Conservation (phyloP, 1,140 invertebrate genomes). For the Drosophila trapezifrons region DNA sequence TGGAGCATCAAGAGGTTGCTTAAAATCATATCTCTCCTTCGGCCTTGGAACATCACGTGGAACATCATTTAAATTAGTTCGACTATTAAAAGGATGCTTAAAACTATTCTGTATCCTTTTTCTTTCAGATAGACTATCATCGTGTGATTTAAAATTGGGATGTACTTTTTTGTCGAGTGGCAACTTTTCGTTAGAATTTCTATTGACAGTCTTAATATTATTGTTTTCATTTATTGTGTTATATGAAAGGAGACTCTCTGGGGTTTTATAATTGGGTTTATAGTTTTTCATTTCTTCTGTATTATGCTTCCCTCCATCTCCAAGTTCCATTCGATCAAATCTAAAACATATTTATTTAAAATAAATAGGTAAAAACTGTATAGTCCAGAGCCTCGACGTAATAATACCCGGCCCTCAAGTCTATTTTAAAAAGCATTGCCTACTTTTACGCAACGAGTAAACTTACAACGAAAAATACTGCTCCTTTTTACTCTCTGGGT, state of each 20-base stretch:
- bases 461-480: neutral
- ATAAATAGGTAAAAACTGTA: neutral
- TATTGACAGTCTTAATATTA: neutral
- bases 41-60: neutral
- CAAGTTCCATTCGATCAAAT: neutral
- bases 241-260: neutral
- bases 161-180: neutral
- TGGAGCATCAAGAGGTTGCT: neutral
- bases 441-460: neutral
- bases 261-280: neutral
- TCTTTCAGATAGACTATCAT: neutral
- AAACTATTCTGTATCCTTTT: no score
- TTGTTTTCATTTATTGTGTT: neutral
- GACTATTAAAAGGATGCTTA: neutral
- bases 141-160: neutral
- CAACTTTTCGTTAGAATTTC: neutral
- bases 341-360: neutral
- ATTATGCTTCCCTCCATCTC: no score
- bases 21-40: neutral
- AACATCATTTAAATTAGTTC: neutral
- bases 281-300: neutral
- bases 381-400: no score
- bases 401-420: neutral
- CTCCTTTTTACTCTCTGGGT: neutral
- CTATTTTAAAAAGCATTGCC: neutral